Percentiles rank a stretch among this genome's conserved stretches.
phyloP scores from a whole-genome alignment of 2,113 vertebrate species.

The Prionailurus bengalensis region DNA sequence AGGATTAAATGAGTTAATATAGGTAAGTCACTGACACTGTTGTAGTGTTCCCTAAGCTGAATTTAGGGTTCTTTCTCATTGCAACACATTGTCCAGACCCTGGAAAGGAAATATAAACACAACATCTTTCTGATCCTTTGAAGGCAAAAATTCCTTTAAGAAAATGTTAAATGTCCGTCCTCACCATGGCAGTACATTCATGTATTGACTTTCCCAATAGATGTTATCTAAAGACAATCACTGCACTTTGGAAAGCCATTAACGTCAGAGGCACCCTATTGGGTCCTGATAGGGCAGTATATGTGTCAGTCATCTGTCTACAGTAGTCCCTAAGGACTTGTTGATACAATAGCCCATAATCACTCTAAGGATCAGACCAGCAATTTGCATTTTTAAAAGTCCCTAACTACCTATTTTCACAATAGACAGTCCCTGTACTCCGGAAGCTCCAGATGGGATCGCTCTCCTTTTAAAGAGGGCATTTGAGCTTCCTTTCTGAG shows the following conservation, averaged over 20 bases:
- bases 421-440: slow-evolving; percentile 51
- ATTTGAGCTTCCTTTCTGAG: slow-evolving; percentile 8
- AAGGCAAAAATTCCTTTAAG: slow-evolving; percentile 63
- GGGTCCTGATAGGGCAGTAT: slow-evolving; percentile 41
- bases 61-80: slow-evolving; percentile 5
- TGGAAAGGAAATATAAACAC: slow-evolving; percentile 50
- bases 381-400: slow-evolving; percentile 83
- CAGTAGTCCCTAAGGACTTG: slow-evolving; percentile 79
- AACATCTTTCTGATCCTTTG: slow-evolving; percentile 40
- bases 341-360: slow-evolving; percentile 82
- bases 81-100: slow-evolving; percentile 9
- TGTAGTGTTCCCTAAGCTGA: slow-evolving; percentile 1
- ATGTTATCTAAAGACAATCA: slow-evolving; percentile 67
- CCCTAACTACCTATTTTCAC: slow-evolving; percentile 67
- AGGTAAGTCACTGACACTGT: background rate
- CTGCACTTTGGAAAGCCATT: slow-evolving; percentile 53
- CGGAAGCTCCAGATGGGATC: slow-evolving; percentile 26
- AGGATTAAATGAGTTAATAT: slow-evolving; percentile 33
- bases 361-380: slow-evolving; percentile 72
- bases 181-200: background rate
- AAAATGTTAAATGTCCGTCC: slow-evolving; percentile 52
- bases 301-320: slow-evolving; percentile 72
- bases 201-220: slow-evolving; percentile 66
- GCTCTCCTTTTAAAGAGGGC: slow-evolving; percentile 67
- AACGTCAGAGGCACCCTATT: background rate